A percentile compares a stretch with the other conserved stretches of the same genome.
phyloP scores from a whole-genome alignment of 37 sponge, comb jelly and placozoan species.

The Hormiphora californensis region DNA sequence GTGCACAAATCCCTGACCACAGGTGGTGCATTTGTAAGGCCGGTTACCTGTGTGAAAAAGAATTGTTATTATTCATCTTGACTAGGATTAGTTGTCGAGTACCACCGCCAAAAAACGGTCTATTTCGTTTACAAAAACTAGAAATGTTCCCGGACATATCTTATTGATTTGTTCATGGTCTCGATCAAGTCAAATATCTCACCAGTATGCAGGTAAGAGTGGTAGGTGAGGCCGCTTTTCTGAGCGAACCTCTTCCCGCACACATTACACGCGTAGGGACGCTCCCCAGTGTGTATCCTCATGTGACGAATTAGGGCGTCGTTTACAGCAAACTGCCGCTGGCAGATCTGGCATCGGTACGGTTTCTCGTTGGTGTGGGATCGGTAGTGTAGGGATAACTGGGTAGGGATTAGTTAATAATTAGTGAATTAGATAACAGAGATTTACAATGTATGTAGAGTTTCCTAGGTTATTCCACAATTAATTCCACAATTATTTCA shows the following conservation, averaged over 20 bases:
- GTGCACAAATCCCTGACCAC: constrained; percentile 49
- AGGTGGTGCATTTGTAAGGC: constrained; percentile 52
- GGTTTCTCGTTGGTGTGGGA: constrained; percentile 56
- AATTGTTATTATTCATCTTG: no score
- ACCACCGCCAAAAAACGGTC: no score
- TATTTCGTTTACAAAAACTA: no score
- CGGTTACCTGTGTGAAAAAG: constrained; percentile 34
- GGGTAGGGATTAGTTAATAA: background rate
- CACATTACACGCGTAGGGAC: constrained; percentile 32
- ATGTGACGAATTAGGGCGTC: constrained; percentile 52
- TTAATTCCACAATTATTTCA: no score
- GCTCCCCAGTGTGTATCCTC: constrained; percentile 52
- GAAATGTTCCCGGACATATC: no score
- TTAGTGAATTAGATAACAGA: background rate
- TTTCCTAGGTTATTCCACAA: no score
- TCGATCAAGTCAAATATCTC: no score
- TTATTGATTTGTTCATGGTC: no score
- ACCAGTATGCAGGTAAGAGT: constrained; percentile 53
- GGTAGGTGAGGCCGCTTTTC: constrained; percentile 52
- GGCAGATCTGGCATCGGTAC: constrained; percentile 50
- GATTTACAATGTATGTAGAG: no score
- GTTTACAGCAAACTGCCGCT: constrained; percentile 51
- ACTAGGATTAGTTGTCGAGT: no score
- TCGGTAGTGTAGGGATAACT: constrained; percentile 47
- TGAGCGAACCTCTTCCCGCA: constrained; percentile 50